phyloP scores from a whole-genome alignment of 2,888 invertebrate species.

The Noctua fimbriata region DNA sequence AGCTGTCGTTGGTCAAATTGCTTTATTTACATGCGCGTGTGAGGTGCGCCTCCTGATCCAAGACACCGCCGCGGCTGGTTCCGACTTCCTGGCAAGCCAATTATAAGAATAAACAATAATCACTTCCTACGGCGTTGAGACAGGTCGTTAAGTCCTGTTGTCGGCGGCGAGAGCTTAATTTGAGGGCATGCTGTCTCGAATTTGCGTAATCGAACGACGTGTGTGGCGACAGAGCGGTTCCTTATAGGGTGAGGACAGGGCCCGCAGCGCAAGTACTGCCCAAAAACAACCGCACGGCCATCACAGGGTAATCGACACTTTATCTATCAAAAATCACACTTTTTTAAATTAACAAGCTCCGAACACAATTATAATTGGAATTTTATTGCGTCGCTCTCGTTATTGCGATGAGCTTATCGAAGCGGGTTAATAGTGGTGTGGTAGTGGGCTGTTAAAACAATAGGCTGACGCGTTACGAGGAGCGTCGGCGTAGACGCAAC shows the following conservation, averaged over 20 bases:
- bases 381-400: constrained; percentile 32
- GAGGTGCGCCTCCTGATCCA: constrained; percentile 70
- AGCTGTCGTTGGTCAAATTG: constrained; percentile 76
- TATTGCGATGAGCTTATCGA: constrained; percentile 63
- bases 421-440: constrained; percentile 69
- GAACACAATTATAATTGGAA: constrained; percentile 12
- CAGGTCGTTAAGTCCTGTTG: constrained; percentile 79
- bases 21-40: constrained; percentile 83
- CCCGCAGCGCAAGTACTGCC: constrained; percentile 45
- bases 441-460: constrained; percentile 71
- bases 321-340: constrained; percentile 71
- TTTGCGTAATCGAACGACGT: constrained; percentile 85
- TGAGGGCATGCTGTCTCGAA: constrained; percentile 79
- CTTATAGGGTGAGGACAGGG: constrained; percentile 78
- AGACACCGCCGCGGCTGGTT: constrained; percentile 60
- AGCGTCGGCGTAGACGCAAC: constrained; percentile 52
- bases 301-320: constrained; percentile 69
- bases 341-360: constrained; percentile 39
- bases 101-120: constrained; percentile 89
- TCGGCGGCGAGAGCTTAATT: constrained; percentile 81
- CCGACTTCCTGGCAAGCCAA: constrained; percentile 85
- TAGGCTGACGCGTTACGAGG: constrained; percentile 61
- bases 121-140: constrained; percentile 85
- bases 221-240: constrained; percentile 78
- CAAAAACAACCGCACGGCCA: constrained; percentile 57